phyloP scores from a whole-genome alignment of 2,797 vertebrate genomes.

The Neopelma chrysocephalum region DNA sequence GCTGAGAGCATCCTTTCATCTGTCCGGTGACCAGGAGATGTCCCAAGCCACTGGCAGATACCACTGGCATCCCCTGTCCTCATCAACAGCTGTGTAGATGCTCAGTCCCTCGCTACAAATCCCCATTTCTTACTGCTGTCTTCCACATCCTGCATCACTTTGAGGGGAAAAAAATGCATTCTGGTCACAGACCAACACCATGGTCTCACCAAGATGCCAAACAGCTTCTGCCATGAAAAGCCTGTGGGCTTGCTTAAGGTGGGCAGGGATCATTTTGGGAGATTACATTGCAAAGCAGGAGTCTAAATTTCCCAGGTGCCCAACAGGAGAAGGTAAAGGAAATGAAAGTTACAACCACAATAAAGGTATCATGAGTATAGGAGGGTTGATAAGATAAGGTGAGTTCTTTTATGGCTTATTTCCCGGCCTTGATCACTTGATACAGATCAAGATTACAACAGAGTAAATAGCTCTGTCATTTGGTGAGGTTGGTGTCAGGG shows the following conservation, averaged over 20 bases:
- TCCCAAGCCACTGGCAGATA: neutral
- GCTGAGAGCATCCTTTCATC: neutral
- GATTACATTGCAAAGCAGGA: neutral
- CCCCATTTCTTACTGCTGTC: neutral
- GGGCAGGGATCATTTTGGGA: neutral
- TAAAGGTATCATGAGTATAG: conserved; percentile 4
- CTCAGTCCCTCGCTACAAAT: neutral
- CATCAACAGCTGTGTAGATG: neutral
- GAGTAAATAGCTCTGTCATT: conserved; percentile 13
- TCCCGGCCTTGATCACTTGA: conserved; percentile 7
- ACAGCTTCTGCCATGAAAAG: neutral
- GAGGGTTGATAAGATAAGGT: conserved; percentile 35
- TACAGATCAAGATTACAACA: neutral
- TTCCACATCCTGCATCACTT: neutral
- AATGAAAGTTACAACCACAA: neutral
- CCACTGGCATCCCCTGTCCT: neutral
- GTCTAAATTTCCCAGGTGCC: neutral
- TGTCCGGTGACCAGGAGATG: fast-evolving
- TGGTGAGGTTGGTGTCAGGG: neutral
- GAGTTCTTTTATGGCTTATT: neutral
- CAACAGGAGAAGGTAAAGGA: neutral
- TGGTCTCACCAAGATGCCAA: neutral
- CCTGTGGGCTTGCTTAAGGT: fast-evolving
- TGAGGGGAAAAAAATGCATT: fast-evolving
- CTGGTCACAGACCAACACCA: neutral